A percentile compares a stretch with the other conserved stretches of the same genome.
phyloP scores from a whole-genome alignment of 1,140 invertebrate genomes.

The Bombyx mandarina region DNA sequence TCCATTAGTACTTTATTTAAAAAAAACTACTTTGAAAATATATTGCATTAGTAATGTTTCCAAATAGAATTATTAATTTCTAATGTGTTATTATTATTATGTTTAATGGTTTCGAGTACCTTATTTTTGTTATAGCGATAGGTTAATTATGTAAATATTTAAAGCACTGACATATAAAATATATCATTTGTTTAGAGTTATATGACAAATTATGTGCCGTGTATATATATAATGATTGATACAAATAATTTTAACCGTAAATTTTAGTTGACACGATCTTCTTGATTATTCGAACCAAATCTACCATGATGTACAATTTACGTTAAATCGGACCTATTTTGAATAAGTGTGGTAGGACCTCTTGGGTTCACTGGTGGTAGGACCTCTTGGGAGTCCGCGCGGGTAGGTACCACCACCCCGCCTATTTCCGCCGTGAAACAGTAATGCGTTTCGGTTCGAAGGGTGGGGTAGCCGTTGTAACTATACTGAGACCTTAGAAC shows the following conservation, averaged over 20 bases:
- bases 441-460: too few relatives aligned
- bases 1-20: too few relatives aligned
- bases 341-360: too few relatives aligned
- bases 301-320: conserved; percentile 58
- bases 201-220: conserved; percentile 49
- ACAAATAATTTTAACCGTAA: conserved; percentile 30
- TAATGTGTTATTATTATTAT: background rate
- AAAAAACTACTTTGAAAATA: too few relatives aligned
- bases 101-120: conserved; percentile 38
- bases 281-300: conserved; percentile 50
- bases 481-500: too few relatives aligned
- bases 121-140: conserved; percentile 45
- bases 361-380: too few relatives aligned
- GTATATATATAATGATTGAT: conserved; percentile 44
- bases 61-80: too few relatives aligned
- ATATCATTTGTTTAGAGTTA: conserved; percentile 34
- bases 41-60: too few relatives aligned
- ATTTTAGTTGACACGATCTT: conserved; percentile 13
- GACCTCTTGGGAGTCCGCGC: too few relatives aligned
- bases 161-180: conserved; percentile 38
- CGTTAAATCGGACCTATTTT: conserved; percentile 13
- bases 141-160: conserved; percentile 50
- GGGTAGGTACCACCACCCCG: too few relatives aligned
- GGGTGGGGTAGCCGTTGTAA: too few relatives aligned
- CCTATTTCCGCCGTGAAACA: too few relatives aligned